These are phyloP conservation scores for Alethe diademata DNA, from an alignment of 2,113 vertebrate species.

Conservation along the genomic window DNA sequence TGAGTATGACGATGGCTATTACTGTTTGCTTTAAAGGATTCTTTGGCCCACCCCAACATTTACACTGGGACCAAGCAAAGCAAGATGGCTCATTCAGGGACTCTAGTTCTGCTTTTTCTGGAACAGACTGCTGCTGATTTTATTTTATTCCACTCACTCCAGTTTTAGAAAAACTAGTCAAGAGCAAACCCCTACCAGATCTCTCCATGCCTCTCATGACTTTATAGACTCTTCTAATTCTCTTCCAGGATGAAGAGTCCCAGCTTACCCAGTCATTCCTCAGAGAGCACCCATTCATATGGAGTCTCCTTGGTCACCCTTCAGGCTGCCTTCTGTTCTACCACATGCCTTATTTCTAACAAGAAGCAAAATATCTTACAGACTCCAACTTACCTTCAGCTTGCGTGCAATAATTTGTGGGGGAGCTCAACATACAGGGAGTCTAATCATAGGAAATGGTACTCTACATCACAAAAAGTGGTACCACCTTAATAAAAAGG, in stretches of 20 bases:
- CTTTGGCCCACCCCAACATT: not conserved
- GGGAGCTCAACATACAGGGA: not conserved
- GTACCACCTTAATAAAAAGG: not conserved
- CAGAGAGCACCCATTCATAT: not conserved
- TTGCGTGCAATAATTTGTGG: not conserved
- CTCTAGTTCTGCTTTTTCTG: not conserved
- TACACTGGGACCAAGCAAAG: not conserved
- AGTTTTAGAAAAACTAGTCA: not conserved
- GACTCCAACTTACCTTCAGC: not conserved
- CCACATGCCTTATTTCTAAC: not conserved
- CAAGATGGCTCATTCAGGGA: slow-evolving; percentile 1
- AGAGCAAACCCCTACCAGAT: not conserved
- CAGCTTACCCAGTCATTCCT: not conserved
- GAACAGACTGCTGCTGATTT: not conserved
- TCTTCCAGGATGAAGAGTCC: not conserved
- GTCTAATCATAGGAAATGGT: not conserved
- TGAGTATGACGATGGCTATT: not conserved
- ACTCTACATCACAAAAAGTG: not conserved
- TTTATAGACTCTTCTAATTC: not conserved
- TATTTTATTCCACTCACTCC: not conserved
- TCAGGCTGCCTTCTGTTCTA: not conserved
- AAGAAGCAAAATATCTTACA: not conserved
- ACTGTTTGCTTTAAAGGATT: slow-evolving; percentile 45
- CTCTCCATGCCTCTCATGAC: not conserved
- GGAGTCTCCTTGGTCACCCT: not conserved